phyloP scores from a whole-genome alignment of 2,888 invertebrate genomes.

The Thereva unica region DNA sequence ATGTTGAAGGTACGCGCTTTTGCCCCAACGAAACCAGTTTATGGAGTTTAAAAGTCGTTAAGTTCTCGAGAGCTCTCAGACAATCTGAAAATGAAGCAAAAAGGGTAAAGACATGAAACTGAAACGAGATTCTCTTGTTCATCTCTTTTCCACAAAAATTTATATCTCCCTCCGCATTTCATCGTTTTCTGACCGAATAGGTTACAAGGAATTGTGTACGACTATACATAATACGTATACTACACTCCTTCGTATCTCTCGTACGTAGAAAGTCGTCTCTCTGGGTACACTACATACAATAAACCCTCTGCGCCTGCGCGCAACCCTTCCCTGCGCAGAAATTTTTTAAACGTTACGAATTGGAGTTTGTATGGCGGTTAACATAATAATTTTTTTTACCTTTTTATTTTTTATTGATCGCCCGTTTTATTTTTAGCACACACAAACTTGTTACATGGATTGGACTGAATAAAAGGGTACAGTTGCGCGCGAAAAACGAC shows the following conservation, averaged over 20 bases:
- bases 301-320: slow-evolving; percentile 18
- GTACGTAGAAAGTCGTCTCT: no score
- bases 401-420: slow-evolving; percentile 37
- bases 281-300: slow-evolving; percentile 19
- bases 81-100: slow-evolving; percentile 34
- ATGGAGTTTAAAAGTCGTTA: slow-evolving; percentile 29
- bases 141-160: slow-evolving; percentile 26
- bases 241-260: no score
- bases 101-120: slow-evolving; percentile 37
- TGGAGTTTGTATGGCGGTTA: slow-evolving; percentile 36
- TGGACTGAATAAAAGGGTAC: slow-evolving; percentile 44
- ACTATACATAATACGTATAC: no score
- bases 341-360: slow-evolving; percentile 37
- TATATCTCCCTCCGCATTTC: slow-evolving; percentile 35
- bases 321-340: slow-evolving; percentile 32
- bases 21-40: slow-evolving; percentile 32
- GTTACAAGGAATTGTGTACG: slow-evolving; percentile 19
- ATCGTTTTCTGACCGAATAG: slow-evolving; percentile 32
- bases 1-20: slow-evolving; percentile 26
- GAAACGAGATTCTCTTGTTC: slow-evolving; percentile 36
- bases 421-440: slow-evolving; percentile 41
- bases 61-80: slow-evolving; percentile 30
- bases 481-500: slow-evolving; percentile 46
- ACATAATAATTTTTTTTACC: slow-evolving; percentile 26
- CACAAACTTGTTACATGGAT: slow-evolving; percentile 33